These are phyloP conservation scores for Oligia strigilis DNA, from an alignment of 2,888 invertebrate species.

Conservation along the genomic window DNA sequence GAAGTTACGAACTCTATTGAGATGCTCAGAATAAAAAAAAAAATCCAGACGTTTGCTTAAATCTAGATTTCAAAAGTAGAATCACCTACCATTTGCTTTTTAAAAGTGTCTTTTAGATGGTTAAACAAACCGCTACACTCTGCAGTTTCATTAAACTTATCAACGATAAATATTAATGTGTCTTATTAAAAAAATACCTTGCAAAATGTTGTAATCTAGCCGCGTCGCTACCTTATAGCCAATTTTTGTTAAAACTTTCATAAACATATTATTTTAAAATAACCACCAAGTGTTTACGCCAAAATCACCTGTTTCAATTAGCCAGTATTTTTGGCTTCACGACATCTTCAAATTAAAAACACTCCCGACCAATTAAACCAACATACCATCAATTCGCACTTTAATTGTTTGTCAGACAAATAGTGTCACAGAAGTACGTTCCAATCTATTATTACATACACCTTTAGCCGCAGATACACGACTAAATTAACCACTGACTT, in stretches of 20 bases:
- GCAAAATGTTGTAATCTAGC: too few relatives aligned
- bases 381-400: conserved; percentile 12
- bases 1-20: background rate
- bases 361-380: conserved; percentile 45
- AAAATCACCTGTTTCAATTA: conserved; percentile 1
- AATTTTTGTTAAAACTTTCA: background rate
- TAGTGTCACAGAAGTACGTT: conserved; percentile 32
- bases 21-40: background rate
- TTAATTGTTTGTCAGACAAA: conserved; percentile 33
- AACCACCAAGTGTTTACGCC: background rate
- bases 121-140: too few relatives aligned
- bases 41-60: background rate
- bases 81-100: background rate
- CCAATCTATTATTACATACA: conserved; percentile 47
- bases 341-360: conserved; percentile 17
- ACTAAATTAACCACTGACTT: conserved; percentile 40
- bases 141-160: background rate
- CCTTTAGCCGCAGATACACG: conserved; percentile 35
- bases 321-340: background rate
- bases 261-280: background rate
- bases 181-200: too few relatives aligned
- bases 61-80: background rate
- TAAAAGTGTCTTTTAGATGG: background rate
- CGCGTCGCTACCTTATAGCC: too few relatives aligned
- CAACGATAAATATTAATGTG: background rate